Evolutionary conservation across 92 coral and sea anemone species (phyloP).

Genomic region (Muricea muricata): DNA sequence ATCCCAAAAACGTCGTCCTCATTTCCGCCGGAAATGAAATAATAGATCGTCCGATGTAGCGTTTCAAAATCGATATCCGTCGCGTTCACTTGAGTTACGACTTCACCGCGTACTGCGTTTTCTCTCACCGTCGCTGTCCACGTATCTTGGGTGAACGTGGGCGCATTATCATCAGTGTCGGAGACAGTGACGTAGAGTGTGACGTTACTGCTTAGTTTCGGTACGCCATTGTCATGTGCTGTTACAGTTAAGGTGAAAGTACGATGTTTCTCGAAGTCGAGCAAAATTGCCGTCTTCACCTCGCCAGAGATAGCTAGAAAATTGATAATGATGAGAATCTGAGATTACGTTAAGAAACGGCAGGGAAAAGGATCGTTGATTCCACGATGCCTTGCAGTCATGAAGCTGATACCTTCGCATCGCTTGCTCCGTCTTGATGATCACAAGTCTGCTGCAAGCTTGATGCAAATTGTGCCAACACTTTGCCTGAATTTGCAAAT

Average conservation of each 20-base stretch:
- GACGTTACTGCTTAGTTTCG: constrained; percentile 66
- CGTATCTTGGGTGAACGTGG: constrained; percentile 65
- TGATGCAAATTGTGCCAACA: too few species aligned
- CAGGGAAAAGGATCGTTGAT: too few species aligned
- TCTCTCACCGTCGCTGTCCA: constrained; percentile 75
- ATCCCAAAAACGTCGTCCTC: constrained; percentile 68
- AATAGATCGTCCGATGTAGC: constrained; percentile 70
- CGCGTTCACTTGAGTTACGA: constrained; percentile 83
- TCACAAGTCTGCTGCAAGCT: too few species aligned
- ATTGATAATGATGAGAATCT: too few species aligned
- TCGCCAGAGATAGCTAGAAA: constrained; percentile 74
- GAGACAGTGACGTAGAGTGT: constrained; percentile 67
- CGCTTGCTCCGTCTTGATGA: too few species aligned
- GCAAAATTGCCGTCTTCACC: constrained; percentile 64
- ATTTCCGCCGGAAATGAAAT: constrained; percentile 72
- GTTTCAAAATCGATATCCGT: constrained; percentile 79
- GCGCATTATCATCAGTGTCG: constrained; percentile 92
- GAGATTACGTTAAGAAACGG: too few species aligned
- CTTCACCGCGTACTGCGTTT: constrained; percentile 73
- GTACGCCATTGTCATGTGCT: constrained; percentile 77
- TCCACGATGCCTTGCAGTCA: too few species aligned
- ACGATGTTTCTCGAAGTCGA: constrained; percentile 79
- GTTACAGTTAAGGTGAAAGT: constrained; percentile 75
- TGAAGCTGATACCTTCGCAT: too few species aligned
- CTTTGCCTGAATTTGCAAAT: too few species aligned